phyloP scores from a whole-genome alignment of 2,797 vertebrate species.

The Pseudochaenichthys georgianus region DNA sequence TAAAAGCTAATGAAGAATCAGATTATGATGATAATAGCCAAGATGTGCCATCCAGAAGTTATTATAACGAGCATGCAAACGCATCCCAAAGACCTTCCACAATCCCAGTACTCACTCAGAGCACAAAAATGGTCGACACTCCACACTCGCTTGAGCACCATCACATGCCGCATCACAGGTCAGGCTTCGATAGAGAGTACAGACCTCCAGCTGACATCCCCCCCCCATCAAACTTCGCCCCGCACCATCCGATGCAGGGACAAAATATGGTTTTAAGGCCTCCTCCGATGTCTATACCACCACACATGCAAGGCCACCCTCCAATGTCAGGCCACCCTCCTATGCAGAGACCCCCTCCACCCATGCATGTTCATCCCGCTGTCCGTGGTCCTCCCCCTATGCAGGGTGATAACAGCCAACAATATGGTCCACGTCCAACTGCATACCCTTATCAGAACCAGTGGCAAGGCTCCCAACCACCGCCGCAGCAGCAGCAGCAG shows the following conservation, averaged over 20 bases:
- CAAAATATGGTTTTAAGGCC: slow-evolving; percentile 77
- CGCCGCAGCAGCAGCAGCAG: slow-evolving; percentile 58
- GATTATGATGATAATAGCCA: slow-evolving; percentile 80
- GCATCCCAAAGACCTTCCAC: slow-evolving; percentile 65
- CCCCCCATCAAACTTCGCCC: slow-evolving; percentile 73
- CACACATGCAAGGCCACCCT: slow-evolving; percentile 76
- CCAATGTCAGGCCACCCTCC: slow-evolving; percentile 76
- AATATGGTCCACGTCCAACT: slow-evolving; percentile 73
- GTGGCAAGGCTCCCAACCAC: slow-evolving; percentile 80
- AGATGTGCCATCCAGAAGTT: slow-evolving; percentile 74
- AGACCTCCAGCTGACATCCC: slow-evolving; percentile 76
- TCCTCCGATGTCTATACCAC: slow-evolving; percentile 76
- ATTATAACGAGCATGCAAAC: slow-evolving; percentile 73
- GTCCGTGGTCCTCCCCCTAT: slow-evolving; percentile 74
- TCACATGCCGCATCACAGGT: slow-evolving; percentile 72
- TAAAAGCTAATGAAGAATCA: slow-evolving; percentile 79
- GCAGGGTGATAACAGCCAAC: slow-evolving; percentile 76
- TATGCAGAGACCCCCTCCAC: slow-evolving; percentile 73
- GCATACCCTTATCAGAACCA: slow-evolving; percentile 84
- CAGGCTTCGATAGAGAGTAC: slow-evolving; percentile 76
- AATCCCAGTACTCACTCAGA: slow-evolving; percentile 82
- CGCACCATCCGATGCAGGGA: slow-evolving; percentile 71
- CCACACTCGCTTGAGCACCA: slow-evolving; percentile 54
- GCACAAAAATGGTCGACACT: slow-evolving; percentile 66
- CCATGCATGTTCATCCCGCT: slow-evolving; percentile 75